Evolutionary conservation across 2,888 invertebrate species (phyloP).

Genomic region (Emmelina monodactyla): DNA sequence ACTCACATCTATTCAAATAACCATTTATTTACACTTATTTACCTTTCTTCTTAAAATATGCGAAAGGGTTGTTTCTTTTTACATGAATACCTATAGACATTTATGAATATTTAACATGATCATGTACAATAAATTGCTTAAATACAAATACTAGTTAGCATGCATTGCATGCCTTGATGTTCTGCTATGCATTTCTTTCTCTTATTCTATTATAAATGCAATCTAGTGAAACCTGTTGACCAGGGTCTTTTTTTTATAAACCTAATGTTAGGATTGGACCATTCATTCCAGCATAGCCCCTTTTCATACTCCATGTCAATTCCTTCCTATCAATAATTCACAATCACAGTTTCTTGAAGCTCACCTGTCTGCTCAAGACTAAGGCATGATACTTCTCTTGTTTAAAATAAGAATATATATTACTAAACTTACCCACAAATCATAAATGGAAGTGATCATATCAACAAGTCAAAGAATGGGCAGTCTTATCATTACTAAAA

Average conservation of each 20-base stretch:
- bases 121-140: background rate
- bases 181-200: background rate
- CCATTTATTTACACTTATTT: conserved; percentile 1
- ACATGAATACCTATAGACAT: conserved; percentile 1
- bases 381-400: background rate
- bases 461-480: background rate
- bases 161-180: background rate
- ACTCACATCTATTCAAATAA: conserved; percentile 1
- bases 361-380: background rate
- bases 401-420: background rate
- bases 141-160: background rate
- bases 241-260: too few relatives aligned
- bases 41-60: background rate
- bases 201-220: conserved; percentile 1
- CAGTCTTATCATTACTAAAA: background rate
- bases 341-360: conserved; percentile 1
- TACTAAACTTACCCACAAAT: background rate
- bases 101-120: conserved; percentile 1
- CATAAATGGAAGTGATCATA: background rate
- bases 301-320: background rate
- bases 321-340: background rate
- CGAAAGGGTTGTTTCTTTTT: background rate
- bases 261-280: too few relatives aligned
- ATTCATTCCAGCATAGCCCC: background rate
- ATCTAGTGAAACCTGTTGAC: too few relatives aligned